These are phyloP conservation scores for Tarsius wallacei DNA, from an alignment of 2,797 vertebrate species.

Conservation along the genomic window DNA sequence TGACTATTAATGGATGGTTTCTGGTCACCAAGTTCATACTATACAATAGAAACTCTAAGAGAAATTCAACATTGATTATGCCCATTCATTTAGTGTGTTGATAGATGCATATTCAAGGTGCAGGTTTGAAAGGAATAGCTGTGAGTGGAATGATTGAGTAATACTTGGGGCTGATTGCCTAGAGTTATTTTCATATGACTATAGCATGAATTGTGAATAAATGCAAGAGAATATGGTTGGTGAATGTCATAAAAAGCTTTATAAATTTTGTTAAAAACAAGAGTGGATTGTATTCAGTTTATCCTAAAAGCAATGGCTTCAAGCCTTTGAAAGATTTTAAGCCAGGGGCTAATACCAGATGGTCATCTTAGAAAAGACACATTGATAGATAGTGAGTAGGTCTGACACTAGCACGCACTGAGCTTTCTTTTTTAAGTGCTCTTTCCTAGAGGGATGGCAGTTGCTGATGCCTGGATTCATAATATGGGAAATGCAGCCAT, in stretches of 20 bases:
- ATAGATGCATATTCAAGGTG: fast-evolving
- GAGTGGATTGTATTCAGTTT: not conserved
- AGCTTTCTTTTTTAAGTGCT: not conserved
- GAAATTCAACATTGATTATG: not conserved
- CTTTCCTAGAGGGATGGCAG: not conserved
- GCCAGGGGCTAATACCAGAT: not conserved
- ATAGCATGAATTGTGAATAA: not conserved
- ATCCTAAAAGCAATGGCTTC: not conserved
- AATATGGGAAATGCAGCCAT: not conserved
- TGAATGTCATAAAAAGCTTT: not conserved
- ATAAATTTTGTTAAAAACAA: not conserved
- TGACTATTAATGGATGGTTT: not conserved
- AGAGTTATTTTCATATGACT: not conserved
- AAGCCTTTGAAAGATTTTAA: constrained; percentile 50
- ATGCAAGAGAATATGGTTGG: not conserved
- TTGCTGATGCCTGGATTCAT: not conserved
- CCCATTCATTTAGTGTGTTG: fast-evolving
- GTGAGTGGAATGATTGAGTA: fast-evolving
- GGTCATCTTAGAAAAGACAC: not conserved
- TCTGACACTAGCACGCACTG: not conserved
- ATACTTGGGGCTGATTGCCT: fast-evolving
- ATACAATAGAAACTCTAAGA: not conserved
- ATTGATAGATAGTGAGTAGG: not conserved
- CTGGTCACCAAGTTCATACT: not conserved
- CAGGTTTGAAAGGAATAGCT: fast-evolving